Conservation (phyloP, 2,888 invertebrate species). For the Brenthis daphne region DNA sequence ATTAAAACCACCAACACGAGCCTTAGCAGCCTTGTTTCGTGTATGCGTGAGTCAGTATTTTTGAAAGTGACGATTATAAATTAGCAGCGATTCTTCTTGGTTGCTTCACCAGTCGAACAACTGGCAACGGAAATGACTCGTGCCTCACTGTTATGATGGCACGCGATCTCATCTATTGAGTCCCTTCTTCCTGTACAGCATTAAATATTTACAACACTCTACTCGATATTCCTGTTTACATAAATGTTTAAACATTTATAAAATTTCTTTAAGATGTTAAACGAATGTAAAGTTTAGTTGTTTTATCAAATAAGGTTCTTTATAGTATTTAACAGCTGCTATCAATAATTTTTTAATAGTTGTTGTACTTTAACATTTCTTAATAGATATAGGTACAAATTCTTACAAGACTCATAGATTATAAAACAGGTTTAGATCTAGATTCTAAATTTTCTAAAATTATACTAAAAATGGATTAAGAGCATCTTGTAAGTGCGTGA, state of each 20-base stretch:
- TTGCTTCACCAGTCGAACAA: slow-evolving; percentile 54
- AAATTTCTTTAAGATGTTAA: background rate
- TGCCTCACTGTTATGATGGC: slow-evolving; percentile 60
- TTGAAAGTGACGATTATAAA: slow-evolving; percentile 76
- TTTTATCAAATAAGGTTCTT: no score
- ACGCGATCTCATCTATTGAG: slow-evolving; percentile 57
- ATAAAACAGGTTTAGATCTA: no score
- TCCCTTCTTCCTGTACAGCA: slow-evolving; percentile 38
- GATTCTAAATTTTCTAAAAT: no score
- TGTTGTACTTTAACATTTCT: no score
- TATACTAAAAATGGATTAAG: no score
- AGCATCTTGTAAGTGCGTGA: no score
- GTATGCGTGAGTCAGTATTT: slow-evolving; percentile 67
- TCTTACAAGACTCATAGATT: no score
- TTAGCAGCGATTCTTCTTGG: slow-evolving; percentile 71
- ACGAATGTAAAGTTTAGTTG: no score
- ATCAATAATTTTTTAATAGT: no score
- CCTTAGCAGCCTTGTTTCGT: slow-evolving; percentile 48
- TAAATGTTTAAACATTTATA: slow-evolving; percentile 1
- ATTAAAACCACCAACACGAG: slow-evolving; percentile 43
- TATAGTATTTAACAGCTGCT: no score
- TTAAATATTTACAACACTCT: slow-evolving; percentile 38
- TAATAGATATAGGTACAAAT: no score
- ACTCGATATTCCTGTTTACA: slow-evolving; percentile 12
- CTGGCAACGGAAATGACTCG: slow-evolving; percentile 72